Evolutionary conservation across 2,888 invertebrate species (phyloP).

Genomic region (Blastobasis adustella): DNA sequence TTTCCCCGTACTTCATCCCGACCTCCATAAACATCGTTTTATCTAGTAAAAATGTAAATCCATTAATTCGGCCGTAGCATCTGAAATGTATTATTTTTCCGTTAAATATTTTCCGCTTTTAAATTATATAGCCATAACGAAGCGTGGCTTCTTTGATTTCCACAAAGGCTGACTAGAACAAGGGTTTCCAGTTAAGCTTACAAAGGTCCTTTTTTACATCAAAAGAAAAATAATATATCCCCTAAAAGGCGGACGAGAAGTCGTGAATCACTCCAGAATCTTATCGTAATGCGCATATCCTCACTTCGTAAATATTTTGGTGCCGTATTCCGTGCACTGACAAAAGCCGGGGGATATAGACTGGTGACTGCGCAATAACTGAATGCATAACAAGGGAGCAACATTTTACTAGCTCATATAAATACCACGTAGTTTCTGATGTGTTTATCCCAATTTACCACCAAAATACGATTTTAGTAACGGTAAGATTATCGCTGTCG

Average conservation of each 20-base stretch:
- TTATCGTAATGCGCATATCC: slow-evolving; percentile 24
- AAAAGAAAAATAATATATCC: slow-evolving; percentile 6
- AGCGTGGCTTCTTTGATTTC: background rate
- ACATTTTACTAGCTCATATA: background rate
- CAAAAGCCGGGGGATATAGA: slow-evolving; percentile 26
- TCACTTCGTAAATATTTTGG: slow-evolving; percentile 25
- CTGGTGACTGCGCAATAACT: slow-evolving; percentile 25
- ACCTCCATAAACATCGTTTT: too few species aligned
- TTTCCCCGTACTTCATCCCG: background rate
- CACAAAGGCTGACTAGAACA: slow-evolving; percentile 1
- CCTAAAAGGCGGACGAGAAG: slow-evolving; percentile 8
- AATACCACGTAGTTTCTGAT: background rate
- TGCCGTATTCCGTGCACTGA: slow-evolving; percentile 22
- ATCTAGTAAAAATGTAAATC: too few species aligned
- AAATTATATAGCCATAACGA: background rate
- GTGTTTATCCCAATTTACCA: background rate
- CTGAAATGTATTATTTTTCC: too few species aligned
- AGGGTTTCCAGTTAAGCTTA: slow-evolving; percentile 5
- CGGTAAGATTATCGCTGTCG: background rate
- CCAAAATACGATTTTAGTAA: background rate
- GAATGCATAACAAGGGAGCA: slow-evolving; percentile 28
- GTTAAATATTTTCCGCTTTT: too few species aligned
- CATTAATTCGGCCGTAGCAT: too few species aligned
- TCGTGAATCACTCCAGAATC: slow-evolving; percentile 17
- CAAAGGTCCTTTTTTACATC: slow-evolving; percentile 5